Evolutionary conservation across 2,797 vertebrate genomes (phyloP).

Genomic region (Epinephelus awoara): DNA sequence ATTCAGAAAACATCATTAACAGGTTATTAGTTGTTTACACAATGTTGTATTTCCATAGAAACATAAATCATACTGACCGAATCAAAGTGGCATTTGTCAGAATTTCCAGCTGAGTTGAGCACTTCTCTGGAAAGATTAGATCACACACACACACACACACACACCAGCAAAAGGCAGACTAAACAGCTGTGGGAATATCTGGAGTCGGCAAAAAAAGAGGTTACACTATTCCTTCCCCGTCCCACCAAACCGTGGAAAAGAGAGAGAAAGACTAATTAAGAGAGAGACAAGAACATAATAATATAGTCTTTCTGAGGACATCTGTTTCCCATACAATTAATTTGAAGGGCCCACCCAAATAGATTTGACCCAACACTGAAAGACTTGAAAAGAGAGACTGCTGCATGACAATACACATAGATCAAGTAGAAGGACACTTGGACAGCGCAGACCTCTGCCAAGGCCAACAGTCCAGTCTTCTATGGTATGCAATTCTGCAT

Average conservation of each 20-base stretch:
- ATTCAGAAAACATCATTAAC: neutral
- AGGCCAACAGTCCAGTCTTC: no score
- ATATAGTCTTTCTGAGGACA: neutral
- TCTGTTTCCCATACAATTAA: constrained; percentile 1
- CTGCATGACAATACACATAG: neutral
- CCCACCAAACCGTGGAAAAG: constrained; percentile 2
- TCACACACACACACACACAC: constrained; percentile 3
- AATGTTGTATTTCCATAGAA: constrained; percentile 6
- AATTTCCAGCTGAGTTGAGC: constrained; percentile 12
- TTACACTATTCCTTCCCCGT: neutral
- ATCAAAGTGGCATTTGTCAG: neutral
- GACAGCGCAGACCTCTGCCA: no score
- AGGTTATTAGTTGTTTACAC: neutral
- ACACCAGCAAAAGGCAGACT: constrained; percentile 25
- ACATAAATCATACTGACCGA: neutral
- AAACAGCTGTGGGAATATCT: constrained; percentile 45
- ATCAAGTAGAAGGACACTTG: neutral
- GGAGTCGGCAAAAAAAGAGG: constrained; percentile 14
- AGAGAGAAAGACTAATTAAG: constrained; percentile 4
- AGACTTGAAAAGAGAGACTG: neutral
- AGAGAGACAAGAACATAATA: neutral
- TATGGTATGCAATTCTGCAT: no score
- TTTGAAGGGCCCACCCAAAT: neutral
- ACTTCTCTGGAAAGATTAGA: constrained; percentile 45
- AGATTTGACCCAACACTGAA: neutral